Conservation (phyloP, 2,113 vertebrate genomes). For the Talpa occidentalis region DNA sequence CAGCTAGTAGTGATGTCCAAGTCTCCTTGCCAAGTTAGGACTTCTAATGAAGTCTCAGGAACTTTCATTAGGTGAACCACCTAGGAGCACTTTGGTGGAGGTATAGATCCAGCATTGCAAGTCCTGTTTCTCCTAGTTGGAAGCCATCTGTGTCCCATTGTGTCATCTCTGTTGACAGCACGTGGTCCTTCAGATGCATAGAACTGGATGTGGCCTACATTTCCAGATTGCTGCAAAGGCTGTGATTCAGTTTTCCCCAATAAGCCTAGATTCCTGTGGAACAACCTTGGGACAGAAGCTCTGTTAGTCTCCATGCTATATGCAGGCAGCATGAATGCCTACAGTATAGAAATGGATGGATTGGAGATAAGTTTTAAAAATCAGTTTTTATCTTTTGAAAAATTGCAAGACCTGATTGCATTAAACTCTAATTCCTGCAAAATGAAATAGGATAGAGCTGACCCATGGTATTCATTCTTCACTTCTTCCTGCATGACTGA, state of each 20-base stretch:
- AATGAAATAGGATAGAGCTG: background rate
- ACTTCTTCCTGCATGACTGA: background rate
- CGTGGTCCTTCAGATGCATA: background rate
- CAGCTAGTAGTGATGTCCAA: background rate
- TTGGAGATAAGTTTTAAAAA: background rate
- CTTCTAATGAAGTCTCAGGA: background rate
- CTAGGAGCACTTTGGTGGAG: background rate
- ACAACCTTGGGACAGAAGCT: background rate
- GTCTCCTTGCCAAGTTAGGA: background rate
- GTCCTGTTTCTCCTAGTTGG: background rate
- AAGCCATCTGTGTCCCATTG: background rate
- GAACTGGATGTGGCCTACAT: no score
- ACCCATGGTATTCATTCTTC: background rate
- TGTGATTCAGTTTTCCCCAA: background rate
- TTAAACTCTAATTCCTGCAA: background rate
- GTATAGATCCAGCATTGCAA: no score
- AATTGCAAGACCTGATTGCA: background rate
- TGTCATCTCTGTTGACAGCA: background rate
- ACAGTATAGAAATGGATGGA: background rate
- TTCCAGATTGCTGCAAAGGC: background rate
- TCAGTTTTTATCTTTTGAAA: background rate
- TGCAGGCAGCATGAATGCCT: no score
- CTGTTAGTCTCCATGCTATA: background rate
- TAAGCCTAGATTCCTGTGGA: background rate
- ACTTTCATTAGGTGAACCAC: background rate